A percentile compares a stretch with the other conserved stretches of the same genome.
phyloP scores from a whole-genome alignment of 2,113 vertebrate genomes.

The Sapayoa aenigma region DNA sequence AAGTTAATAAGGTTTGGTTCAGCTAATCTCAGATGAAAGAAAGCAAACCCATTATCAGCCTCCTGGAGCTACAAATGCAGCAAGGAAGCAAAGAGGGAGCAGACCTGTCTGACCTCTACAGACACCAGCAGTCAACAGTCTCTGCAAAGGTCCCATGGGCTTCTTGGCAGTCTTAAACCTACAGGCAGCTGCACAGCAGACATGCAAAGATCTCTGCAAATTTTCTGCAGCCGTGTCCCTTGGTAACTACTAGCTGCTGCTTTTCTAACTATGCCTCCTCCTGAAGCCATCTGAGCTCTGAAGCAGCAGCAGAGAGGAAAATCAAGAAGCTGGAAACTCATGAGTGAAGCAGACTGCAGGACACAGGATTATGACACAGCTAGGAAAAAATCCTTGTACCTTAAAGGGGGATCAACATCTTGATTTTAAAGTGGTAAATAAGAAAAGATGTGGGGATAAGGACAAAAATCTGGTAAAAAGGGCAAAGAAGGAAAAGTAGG shows the following conservation, averaged over 20 bases:
- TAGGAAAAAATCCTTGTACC: not conserved
- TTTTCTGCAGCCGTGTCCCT: slow-evolving; percentile 1
- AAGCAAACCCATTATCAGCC: not conserved
- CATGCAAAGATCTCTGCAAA: not conserved
- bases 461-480: not conserved
- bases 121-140: slow-evolving; percentile 37
- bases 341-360: not conserved
- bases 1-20: slow-evolving; percentile 45
- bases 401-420: not conserved
- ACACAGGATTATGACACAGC: not conserved
- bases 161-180: slow-evolving; percentile 28
- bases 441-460: not conserved
- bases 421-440: not conserved
- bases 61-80: slow-evolving; percentile 30
- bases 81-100: not conserved
- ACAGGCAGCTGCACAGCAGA: slow-evolving; percentile 16
- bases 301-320: not conserved
- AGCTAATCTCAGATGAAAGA: slow-evolving; percentile 15
- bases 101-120: slow-evolving; percentile 44
- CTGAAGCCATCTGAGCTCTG: not conserved
- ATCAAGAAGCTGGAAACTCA: not conserved
- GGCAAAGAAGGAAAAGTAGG: not conserved
- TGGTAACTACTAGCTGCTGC: slow-evolving; percentile 8
- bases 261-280: not conserved
- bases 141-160: not conserved